A percentile compares a stretch with the other conserved stretches of the same genome.
Evolutionary conservation across 1,140 invertebrate species (phyloP).

Genomic region (Carcinoscorpius rotundicauda): DNA sequence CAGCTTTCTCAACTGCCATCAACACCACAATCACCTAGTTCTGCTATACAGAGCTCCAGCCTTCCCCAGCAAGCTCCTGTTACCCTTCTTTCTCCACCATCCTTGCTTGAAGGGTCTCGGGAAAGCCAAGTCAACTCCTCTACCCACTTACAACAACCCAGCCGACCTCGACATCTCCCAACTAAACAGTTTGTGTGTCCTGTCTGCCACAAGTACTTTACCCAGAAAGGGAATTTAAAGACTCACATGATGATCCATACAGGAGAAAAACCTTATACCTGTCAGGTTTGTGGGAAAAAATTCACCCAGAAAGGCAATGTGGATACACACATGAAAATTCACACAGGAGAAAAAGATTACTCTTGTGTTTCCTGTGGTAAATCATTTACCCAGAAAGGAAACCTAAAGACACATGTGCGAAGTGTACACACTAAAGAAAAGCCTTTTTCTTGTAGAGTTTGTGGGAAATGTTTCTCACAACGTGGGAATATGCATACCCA

Average conservation of each 20-base stretch:
- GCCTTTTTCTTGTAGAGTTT: slow-evolving; percentile 26
- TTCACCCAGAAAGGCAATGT: neutral
- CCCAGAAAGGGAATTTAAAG: slow-evolving; percentile 43
- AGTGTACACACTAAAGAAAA: slow-evolving; percentile 56
- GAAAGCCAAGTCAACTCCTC: slow-evolving; percentile 7
- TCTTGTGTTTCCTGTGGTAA: slow-evolving; percentile 40
- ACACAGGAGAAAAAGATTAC: slow-evolving; percentile 30
- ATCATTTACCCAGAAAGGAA: slow-evolving; percentile 41
- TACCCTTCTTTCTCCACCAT: too few species aligned
- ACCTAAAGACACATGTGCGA: slow-evolving; percentile 40
- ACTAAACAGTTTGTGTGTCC: slow-evolving; percentile 43
- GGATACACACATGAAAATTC: slow-evolving; percentile 2
- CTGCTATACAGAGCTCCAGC: slow-evolving; percentile 5
- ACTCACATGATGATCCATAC: slow-evolving; percentile 67
- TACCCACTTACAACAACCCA: slow-evolving; percentile 1
- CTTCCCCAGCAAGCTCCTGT: neutral
- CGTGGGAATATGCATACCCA: slow-evolving; percentile 68
- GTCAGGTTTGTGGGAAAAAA: slow-evolving; percentile 34
- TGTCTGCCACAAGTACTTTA: slow-evolving; percentile 81
- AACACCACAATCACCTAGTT: slow-evolving; percentile 12
- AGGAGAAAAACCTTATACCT: slow-evolving; percentile 56
- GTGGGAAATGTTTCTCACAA: slow-evolving; percentile 31
- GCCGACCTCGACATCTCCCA: slow-evolving; percentile 12
- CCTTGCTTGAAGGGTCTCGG: slow-evolving; percentile 3
- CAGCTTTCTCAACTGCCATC: slow-evolving; percentile 7